Conservation (phyloP, 2,113 vertebrate species). For the Ammospiza caudacuta region DNA sequence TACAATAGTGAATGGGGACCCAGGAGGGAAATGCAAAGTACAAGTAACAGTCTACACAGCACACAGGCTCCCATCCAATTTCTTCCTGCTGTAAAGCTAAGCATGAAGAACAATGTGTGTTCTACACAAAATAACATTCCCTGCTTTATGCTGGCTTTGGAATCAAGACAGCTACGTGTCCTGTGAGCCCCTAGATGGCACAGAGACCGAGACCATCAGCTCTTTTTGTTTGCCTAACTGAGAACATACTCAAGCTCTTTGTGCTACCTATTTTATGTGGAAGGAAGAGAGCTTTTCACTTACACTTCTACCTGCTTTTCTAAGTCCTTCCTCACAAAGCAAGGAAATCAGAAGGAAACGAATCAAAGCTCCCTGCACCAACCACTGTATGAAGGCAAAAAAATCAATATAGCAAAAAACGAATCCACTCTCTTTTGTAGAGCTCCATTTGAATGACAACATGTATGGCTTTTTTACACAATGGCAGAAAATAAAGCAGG, state of each 20-base stretch:
- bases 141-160: not conserved
- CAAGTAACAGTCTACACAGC: not conserved
- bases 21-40: not conserved
- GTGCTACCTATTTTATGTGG: not conserved
- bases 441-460: not conserved
- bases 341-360: constrained; percentile 39
- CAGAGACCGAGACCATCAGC: not conserved
- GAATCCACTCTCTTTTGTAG: not conserved
- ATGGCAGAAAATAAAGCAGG: not conserved
- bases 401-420: not conserved
- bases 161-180: not conserved
- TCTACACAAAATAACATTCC: not conserved
- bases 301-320: not conserved
- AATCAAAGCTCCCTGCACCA: not conserved
- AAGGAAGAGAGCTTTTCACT: not conserved
- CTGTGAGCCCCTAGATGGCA: not conserved
- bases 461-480: not conserved
- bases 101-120: not conserved
- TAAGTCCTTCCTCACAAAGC: constrained; percentile 16
- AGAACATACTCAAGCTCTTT: not conserved
- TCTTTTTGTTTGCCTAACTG: not conserved
- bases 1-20: not conserved
- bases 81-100: not conserved
- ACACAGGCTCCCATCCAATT: not conserved
- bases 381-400: not conserved